Evolutionary conservation across 64 coral and sea anemone species (phyloP).

Genomic region (Hydrozoanthus tunicans): DNA sequence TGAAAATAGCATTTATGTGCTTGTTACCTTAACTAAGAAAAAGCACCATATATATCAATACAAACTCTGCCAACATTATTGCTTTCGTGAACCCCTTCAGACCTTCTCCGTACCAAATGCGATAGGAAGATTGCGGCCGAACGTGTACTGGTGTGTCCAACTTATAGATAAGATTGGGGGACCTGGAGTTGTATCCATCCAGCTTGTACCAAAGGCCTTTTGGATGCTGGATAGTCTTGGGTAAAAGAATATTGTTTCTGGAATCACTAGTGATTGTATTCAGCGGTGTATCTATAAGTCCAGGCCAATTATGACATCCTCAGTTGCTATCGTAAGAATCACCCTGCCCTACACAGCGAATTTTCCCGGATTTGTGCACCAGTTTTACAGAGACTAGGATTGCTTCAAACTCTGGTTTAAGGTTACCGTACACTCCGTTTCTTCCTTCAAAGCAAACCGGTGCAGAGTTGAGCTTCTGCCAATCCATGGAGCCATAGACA

Average conservation of each 20-base stretch:
- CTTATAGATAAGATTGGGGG: constrained; percentile 31
- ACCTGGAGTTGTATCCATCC: constrained; percentile 39
- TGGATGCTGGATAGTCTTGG: constrained; percentile 32
- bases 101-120: constrained; percentile 58
- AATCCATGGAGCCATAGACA: constrained; percentile 38
- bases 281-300: constrained; percentile 33
- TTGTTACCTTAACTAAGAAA: constrained; percentile 6
- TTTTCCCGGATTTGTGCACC: constrained; percentile 43
- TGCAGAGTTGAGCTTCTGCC: constrained; percentile 48
- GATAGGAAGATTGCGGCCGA: constrained; percentile 19
- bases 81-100: constrained; percentile 2
- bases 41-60: constrained; percentile 55
- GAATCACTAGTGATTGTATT: constrained; percentile 47
- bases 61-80: constrained; percentile 42
- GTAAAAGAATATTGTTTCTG: constrained; percentile 50
- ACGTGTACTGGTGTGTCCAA: constrained; percentile 3
- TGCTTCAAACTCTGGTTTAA: constrained; percentile 27
- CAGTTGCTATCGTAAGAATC: constrained; percentile 56
- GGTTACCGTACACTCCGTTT: constrained; percentile 13
- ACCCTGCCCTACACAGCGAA: constrained; percentile 34
- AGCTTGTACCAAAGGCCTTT: constrained; percentile 46
- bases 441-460: constrained; percentile 53
- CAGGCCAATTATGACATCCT: constrained; percentile 54
- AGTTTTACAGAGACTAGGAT: constrained; percentile 60
- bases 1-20: no score